A percentile compares a stretch with the other conserved stretches of the same genome.
Evolutionary conservation across 2,113 vertebrate genomes (phyloP).

Genomic region (Rhinolophus ferrumequinum): DNA sequence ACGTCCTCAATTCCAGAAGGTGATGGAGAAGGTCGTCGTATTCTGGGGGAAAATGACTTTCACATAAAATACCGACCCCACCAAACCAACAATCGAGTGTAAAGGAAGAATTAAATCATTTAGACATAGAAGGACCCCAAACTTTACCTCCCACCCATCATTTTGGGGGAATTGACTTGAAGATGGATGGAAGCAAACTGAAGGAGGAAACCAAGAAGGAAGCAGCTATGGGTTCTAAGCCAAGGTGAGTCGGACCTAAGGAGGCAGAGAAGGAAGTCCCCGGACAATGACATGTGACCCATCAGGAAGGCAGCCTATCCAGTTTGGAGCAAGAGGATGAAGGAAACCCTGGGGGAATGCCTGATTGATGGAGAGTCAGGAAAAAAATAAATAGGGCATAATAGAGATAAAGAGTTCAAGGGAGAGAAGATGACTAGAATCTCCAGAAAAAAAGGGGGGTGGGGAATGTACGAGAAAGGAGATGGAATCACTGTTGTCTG

Average conservation of each 20-base stretch:
- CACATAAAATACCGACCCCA: neutral
- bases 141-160: neutral
- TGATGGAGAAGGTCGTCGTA: neutral
- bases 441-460: rapidly evolving
- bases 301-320: neutral
- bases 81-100: neutral
- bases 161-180: neutral
- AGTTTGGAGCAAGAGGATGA: neutral
- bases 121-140: neutral
- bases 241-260: neutral
- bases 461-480: neutral
- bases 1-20: neutral
- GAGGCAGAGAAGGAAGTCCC: neutral
- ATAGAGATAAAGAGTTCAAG: neutral
- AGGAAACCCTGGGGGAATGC: neutral
- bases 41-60: neutral
- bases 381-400: neutral
- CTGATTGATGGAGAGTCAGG: neutral
- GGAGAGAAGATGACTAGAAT: neutral
- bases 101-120: neutral
- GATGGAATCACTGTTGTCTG: neutral
- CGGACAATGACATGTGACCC: neutral
- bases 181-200: neutral
- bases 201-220: neutral
- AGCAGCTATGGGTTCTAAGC: neutral